phyloP scores from a whole-genome alignment of 1,140 invertebrate genomes.

The Vanessa tameamea region DNA sequence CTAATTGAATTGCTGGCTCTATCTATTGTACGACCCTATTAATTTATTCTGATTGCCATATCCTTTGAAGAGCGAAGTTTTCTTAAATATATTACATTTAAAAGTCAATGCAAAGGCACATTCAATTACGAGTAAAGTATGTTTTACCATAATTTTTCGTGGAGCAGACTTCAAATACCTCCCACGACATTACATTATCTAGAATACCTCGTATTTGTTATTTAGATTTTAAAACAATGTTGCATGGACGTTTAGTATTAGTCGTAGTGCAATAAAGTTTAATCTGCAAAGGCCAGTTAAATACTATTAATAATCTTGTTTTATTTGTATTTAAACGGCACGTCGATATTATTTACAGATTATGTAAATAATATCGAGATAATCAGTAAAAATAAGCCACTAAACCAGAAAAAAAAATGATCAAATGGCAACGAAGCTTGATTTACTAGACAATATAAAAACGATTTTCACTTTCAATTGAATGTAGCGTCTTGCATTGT shows the following conservation, averaged over 20 bases:
- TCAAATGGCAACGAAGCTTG: too few relatives aligned
- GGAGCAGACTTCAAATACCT: constrained; percentile 35
- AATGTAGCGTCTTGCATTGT: background rate
- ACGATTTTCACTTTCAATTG: constrained; percentile 1
- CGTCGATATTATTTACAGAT: background rate
- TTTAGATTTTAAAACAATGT: constrained; percentile 22
- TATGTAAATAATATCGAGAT: too few relatives aligned
- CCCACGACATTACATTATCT: constrained; percentile 32
- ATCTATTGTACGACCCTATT: constrained; percentile 34
- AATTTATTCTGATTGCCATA: constrained; percentile 49
- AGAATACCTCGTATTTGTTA: constrained; percentile 14
- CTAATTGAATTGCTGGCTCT: constrained; percentile 29
- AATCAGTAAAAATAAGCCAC: background rate
- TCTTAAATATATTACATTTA: constrained; percentile 68
- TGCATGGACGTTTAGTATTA: constrained; percentile 16
- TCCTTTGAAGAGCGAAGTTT: constrained; percentile 46
- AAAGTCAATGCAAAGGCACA: constrained; percentile 64
- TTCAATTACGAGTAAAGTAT: constrained; percentile 60
- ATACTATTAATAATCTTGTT: constrained; percentile 9
- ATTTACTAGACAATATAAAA: background rate
- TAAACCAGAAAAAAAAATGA: background rate
- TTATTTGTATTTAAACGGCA: background rate
- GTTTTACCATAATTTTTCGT: constrained; percentile 60
- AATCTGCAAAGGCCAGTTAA: constrained; percentile 17
- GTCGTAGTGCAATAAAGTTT: background rate